These are phyloP conservation scores for Oxycera nigricornis DNA, from an alignment of 2,888 invertebrate genomes.

Conservation along the genomic window DNA sequence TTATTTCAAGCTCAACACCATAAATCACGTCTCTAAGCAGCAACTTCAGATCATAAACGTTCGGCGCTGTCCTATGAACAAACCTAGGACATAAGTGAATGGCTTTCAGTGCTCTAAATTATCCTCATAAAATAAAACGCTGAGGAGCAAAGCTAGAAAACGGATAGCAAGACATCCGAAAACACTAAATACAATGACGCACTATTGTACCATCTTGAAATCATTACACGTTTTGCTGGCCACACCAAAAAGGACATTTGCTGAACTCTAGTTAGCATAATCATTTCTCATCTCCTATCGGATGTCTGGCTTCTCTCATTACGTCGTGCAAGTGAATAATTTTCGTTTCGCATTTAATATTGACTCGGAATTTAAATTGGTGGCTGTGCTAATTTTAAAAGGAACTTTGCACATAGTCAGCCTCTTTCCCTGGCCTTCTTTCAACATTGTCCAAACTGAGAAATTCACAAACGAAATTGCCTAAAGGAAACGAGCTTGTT, in stretches of 20 bases:
- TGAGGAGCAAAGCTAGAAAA: background rate
- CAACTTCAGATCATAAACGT: background rate
- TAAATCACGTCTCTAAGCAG: background rate
- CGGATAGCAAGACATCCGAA: background rate
- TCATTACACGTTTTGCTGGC: background rate
- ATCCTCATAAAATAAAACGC: slow-evolving; percentile 35
- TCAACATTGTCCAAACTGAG: no score
- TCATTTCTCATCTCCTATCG: background rate
- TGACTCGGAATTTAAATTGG: slow-evolving; percentile 7
- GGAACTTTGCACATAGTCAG: background rate
- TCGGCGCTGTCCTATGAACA: background rate
- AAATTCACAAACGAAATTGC: slow-evolving; percentile 8
- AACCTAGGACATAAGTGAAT: slow-evolving; percentile 12
- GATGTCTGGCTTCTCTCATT: background rate
- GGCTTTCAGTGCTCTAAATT: slow-evolving; percentile 1
- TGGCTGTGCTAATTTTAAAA: background rate
- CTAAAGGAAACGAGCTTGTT: background rate
- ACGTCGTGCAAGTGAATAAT: background rate
- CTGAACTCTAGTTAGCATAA: background rate
- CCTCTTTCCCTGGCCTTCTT: background rate
- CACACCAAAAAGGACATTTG: background rate
- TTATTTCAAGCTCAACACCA: background rate
- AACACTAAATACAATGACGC: background rate
- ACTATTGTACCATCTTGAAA: background rate
- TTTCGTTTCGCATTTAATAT: slow-evolving; percentile 18